These are phyloP conservation scores for Scomber scombrus DNA, from an alignment of 2,113 vertebrate genomes.

Conservation along the genomic window DNA sequence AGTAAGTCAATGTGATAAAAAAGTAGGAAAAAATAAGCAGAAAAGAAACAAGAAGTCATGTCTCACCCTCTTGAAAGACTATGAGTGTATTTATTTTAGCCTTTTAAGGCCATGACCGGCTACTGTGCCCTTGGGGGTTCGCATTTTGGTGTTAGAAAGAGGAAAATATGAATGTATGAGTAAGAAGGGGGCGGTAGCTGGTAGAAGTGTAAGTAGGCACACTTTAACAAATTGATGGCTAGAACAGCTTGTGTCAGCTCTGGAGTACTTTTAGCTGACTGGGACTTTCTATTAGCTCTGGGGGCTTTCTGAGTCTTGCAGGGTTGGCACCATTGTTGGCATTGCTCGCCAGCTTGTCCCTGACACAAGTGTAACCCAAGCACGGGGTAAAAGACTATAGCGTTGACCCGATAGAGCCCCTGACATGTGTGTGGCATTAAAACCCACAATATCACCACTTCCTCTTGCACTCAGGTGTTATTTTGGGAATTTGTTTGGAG, in stretches of 20 bases:
- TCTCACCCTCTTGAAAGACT: slow-evolving; percentile 39
- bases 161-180: slow-evolving; percentile 62
- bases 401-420: slow-evolving; percentile 18
- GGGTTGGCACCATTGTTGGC: slow-evolving; percentile 45
- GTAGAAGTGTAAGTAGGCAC: slow-evolving; percentile 51
- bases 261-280: slow-evolving; percentile 64
- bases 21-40: slow-evolving; percentile 63
- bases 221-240: slow-evolving; percentile 63
- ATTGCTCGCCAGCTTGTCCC: slow-evolving; percentile 16
- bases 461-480: background rate
- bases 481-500: slow-evolving; percentile 19
- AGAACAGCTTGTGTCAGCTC: slow-evolving; percentile 72
- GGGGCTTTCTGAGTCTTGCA: slow-evolving; percentile 30
- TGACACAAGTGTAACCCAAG: slow-evolving; percentile 1
- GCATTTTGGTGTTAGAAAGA: slow-evolving; percentile 44
- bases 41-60: slow-evolving; percentile 67
- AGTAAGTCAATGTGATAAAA: slow-evolving; percentile 77
- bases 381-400: slow-evolving; percentile 12
- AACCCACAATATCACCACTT: background rate
- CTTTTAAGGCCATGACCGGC: slow-evolving; percentile 79
- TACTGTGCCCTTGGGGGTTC: slow-evolving; percentile 7
- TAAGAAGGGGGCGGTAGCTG: slow-evolving; percentile 38
- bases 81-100: slow-evolving; percentile 73
- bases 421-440: background rate
- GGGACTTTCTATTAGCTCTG: slow-evolving; percentile 53